Evolutionary conservation across 2,888 invertebrate genomes (phyloP).

Genomic region (Thera britannica): DNA sequence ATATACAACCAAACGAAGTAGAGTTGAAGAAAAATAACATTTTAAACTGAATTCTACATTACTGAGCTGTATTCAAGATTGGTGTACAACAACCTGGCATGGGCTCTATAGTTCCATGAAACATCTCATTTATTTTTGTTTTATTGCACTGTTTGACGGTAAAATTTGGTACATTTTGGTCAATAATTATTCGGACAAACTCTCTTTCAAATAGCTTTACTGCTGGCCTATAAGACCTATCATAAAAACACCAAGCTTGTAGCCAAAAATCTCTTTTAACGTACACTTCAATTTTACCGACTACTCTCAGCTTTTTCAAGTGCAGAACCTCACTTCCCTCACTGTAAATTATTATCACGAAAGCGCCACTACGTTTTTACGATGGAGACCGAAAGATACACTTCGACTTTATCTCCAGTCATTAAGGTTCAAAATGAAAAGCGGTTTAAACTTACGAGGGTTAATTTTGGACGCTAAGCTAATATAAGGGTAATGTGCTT

Average conservation of each 20-base stretch:
- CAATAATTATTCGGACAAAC: too few relatives aligned
- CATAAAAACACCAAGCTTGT: background rate
- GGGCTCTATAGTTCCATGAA: too few relatives aligned
- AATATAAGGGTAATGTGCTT: conserved; percentile 26
- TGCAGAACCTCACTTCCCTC: conserved; percentile 37
- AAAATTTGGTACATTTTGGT: too few relatives aligned
- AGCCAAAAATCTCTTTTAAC: conserved; percentile 18
- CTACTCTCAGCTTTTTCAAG: conserved; percentile 26
- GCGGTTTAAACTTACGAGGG: conserved; percentile 10
- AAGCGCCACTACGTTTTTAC: conserved; percentile 41
- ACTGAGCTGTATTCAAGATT: too few relatives aligned
- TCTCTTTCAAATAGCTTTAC: too few relatives aligned
- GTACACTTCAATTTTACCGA: conserved; percentile 16
- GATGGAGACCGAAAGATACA: conserved; percentile 15
- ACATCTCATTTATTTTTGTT: too few relatives aligned
- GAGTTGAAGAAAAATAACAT: too few relatives aligned
- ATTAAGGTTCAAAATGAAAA: conserved; percentile 23
- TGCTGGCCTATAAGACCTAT: background rate
- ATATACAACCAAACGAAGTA: too few relatives aligned
- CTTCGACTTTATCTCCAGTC: conserved; percentile 9
- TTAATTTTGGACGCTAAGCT: conserved; percentile 27
- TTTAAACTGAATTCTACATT: too few relatives aligned
- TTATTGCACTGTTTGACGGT: too few relatives aligned
- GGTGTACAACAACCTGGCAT: too few relatives aligned
- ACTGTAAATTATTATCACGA: conserved; percentile 46